Conservation (phyloP, 1,140 invertebrate species). For the Globodera rostochiensis region DNA sequence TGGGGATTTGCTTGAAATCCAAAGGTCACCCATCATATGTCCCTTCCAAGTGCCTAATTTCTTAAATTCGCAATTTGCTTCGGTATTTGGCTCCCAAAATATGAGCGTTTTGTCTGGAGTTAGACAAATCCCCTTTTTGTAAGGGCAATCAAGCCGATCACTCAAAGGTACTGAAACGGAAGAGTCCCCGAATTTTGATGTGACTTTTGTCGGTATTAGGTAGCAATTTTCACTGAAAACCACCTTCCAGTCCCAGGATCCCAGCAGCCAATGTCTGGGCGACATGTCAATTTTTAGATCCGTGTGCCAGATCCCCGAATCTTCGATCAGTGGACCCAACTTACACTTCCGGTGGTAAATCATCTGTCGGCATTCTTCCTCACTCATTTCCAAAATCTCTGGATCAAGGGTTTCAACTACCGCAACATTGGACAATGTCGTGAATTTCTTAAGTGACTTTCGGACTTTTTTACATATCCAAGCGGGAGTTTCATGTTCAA, state of each 20-base stretch:
- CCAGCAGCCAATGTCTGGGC: neutral
- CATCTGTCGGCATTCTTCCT: neutral
- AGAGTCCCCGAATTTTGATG: neutral
- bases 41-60: neutral
- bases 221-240: constrained; percentile 20
- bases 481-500: neutral
- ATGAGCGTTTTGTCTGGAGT: neutral
- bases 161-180: neutral
- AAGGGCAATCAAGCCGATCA: neutral
- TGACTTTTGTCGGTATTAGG: neutral
- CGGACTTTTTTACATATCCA: constrained; percentile 2
- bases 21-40: neutral
- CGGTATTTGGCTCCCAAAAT: neutral
- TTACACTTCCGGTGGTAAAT: neutral
- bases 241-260: constrained; percentile 2
- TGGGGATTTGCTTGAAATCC: neutral
- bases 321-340: neutral
- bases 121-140: neutral
- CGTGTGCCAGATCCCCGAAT: constrained; percentile 8
- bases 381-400: neutral
- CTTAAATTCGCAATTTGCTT: neutral
- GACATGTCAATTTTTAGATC: constrained; percentile 8
- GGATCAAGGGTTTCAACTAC: neutral
- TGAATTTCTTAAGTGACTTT: neutral
- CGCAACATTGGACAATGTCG: neutral